Conservation (phyloP, 2,113 vertebrate species). For the Clinocottus analis region DNA sequence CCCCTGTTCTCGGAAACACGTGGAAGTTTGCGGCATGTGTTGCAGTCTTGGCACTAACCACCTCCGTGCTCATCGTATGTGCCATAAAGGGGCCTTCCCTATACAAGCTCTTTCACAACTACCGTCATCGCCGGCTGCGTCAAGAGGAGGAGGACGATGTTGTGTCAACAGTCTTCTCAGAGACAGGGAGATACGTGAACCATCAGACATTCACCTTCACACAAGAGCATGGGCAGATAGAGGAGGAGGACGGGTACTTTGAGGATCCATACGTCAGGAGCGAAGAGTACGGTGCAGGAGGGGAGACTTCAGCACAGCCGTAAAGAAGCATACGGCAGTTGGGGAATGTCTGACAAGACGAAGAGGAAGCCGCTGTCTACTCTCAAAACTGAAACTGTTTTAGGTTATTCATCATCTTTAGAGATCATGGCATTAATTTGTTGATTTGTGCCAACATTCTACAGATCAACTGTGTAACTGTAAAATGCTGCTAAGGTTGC, state of each 20-base stretch:
- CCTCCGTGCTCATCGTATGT: conserved; percentile 84
- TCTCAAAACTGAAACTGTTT: no score
- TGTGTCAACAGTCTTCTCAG: conserved; percentile 73
- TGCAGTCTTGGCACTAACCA: conserved; percentile 79
- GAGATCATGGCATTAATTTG: background rate
- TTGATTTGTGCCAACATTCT: background rate
- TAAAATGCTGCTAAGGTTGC: background rate
- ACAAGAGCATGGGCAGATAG: conserved; percentile 63
- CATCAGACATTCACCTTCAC: conserved; percentile 68
- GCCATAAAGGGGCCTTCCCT: conserved; percentile 89
- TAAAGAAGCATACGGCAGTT: background rate
- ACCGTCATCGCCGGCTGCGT: conserved; percentile 85
- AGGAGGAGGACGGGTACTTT: conserved; percentile 87
- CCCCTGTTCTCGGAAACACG: conserved; percentile 77
- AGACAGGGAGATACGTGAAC: background rate
- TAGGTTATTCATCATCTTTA: no score
- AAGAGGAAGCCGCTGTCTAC: background rate
- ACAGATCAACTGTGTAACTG: background rate
- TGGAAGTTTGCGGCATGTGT: conserved; percentile 90
- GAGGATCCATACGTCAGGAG: conserved; percentile 91
- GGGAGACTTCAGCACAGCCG: background rate
- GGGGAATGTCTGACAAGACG: background rate
- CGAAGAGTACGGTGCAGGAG: conserved; percentile 49
- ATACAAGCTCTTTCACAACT: conserved; percentile 88
- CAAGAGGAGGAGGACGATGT: conserved; percentile 77